Evolutionary conservation across 2,888 invertebrate species (phyloP).

Genomic region (Toxonevra muliebris): DNA sequence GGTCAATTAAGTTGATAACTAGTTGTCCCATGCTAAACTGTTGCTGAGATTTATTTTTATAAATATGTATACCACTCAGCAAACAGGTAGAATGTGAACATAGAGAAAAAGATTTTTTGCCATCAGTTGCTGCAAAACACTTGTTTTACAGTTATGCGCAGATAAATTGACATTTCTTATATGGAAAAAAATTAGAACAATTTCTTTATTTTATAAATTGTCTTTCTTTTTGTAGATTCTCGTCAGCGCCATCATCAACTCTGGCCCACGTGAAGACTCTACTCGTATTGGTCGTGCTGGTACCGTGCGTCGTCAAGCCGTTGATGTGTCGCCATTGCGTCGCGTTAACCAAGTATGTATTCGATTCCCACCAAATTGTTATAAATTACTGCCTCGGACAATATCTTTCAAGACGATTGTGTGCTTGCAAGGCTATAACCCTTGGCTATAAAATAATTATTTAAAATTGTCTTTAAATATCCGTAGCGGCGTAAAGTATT

Average conservation of each 20-base stretch:
- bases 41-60: slow-evolving; percentile 39
- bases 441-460: slow-evolving; percentile 43
- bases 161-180: slow-evolving; percentile 10
- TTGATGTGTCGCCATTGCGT: slow-evolving; percentile 97
- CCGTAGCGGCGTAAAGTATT: slow-evolving; percentile 55
- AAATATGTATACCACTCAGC: slow-evolving; percentile 36
- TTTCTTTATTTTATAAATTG: neutral
- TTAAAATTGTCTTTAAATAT: slow-evolving; percentile 50
- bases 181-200: neutral
- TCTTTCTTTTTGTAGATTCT: slow-evolving; percentile 70
- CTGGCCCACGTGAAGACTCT: slow-evolving; percentile 99
- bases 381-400: slow-evolving; percentile 36
- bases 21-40: slow-evolving; percentile 62
- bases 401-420: slow-evolving; percentile 37
- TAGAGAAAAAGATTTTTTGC: slow-evolving; percentile 33
- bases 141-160: neutral
- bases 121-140: no score
- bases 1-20: neutral
- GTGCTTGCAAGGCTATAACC: slow-evolving; percentile 44
- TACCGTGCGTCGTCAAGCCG: slow-evolving; percentile 99
- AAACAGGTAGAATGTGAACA: slow-evolving; percentile 61
- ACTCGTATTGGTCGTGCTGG: slow-evolving; percentile 99
- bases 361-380: neutral
- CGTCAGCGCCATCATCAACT: slow-evolving; percentile 98
- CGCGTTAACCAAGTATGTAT: slow-evolving; percentile 87